Conservation (phyloP, 2,888 invertebrate species). For the Pterobdella sp. region DNA sequence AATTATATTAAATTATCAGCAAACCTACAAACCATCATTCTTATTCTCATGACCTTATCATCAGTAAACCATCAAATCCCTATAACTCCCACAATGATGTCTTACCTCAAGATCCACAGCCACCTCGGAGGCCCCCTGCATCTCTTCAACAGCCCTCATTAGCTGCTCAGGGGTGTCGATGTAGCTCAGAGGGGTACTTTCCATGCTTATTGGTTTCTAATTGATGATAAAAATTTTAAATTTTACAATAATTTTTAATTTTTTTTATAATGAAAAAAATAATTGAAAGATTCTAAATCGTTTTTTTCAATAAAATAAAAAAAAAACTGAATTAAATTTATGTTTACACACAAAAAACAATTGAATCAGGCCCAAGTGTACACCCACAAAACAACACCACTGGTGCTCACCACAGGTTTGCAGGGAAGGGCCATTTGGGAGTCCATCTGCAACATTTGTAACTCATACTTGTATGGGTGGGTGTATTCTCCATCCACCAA, state of each 20-base stretch:
- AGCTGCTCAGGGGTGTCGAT: slow-evolving; percentile 64
- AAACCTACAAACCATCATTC: not conserved
- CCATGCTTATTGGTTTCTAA: slow-evolving; percentile 55
- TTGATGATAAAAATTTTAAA: too few relatives aligned
- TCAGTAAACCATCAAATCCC: not conserved
- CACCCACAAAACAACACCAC: slow-evolving; percentile 37
- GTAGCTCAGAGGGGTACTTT: slow-evolving; percentile 62
- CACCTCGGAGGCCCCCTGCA: slow-evolving; percentile 64
- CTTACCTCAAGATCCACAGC: slow-evolving; percentile 70
- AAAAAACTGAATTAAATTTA: too few relatives aligned
- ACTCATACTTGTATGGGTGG: slow-evolving; percentile 80
- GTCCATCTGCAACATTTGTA: slow-evolving; percentile 64
- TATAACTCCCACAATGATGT: not conserved
- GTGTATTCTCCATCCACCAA: slow-evolving; percentile 41
- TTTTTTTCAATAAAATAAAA: too few relatives aligned
- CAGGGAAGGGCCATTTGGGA: too few relatives aligned
- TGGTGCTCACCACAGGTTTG: slow-evolving; percentile 52
- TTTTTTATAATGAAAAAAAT: too few relatives aligned
- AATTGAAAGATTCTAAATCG: too few relatives aligned
- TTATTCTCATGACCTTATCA: not conserved
- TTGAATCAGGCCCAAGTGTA: too few relatives aligned
- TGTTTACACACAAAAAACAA: too few relatives aligned
- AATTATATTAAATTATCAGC: not conserved
- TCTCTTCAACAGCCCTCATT: slow-evolving; percentile 60
- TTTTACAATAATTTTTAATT: too few relatives aligned